Percentiles rank a stretch among this genome's conserved stretches.
Evolutionary conservation across 2,888 invertebrate genomes (phyloP).

Genomic region (Argyresthia albistria): DNA sequence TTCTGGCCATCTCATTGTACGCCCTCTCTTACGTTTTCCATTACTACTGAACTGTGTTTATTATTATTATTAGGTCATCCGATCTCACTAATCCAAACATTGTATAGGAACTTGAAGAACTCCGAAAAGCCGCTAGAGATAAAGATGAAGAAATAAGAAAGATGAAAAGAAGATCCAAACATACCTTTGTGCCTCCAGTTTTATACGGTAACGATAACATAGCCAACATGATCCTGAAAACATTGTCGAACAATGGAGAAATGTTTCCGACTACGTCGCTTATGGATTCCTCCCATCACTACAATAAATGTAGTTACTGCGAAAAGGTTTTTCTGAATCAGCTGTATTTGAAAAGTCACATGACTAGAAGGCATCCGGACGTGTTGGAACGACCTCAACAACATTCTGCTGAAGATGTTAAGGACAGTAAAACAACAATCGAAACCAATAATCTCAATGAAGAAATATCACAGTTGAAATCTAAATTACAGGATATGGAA

Average conservation of each 20-base stretch:
- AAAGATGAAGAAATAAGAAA: conserved; percentile 65
- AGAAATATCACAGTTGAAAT: conserved; percentile 56
- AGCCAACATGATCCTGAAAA: conserved; percentile 58
- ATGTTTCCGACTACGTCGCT: conserved; percentile 36
- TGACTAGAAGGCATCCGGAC: conserved; percentile 70
- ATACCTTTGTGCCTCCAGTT: conserved; percentile 33
- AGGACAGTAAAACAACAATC: conserved; percentile 13
- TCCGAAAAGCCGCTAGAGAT: conserved; percentile 59
- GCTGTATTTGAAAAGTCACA: conserved; percentile 75
- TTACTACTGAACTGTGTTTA: no score
- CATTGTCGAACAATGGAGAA: conserved; percentile 45
- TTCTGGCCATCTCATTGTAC: no score
- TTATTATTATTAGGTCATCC: no score
- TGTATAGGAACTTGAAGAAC: conserved; percentile 63
- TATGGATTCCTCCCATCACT: conserved; percentile 37
- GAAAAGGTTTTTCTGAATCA: conserved; percentile 78
- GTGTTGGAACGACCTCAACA: conserved; percentile 36
- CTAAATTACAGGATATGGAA: conserved; percentile 63
- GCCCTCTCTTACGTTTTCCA: no score
- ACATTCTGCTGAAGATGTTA: conserved; percentile 18
- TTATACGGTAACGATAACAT: conserved; percentile 60
- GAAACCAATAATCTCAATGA: conserved; percentile 74
- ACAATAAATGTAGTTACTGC: conserved; percentile 75
- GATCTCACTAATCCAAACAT: neutral
- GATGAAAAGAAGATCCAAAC: conserved; percentile 58